phyloP scores from a whole-genome alignment of 2,113 vertebrate genomes.

The Xenus cinereus region DNA sequence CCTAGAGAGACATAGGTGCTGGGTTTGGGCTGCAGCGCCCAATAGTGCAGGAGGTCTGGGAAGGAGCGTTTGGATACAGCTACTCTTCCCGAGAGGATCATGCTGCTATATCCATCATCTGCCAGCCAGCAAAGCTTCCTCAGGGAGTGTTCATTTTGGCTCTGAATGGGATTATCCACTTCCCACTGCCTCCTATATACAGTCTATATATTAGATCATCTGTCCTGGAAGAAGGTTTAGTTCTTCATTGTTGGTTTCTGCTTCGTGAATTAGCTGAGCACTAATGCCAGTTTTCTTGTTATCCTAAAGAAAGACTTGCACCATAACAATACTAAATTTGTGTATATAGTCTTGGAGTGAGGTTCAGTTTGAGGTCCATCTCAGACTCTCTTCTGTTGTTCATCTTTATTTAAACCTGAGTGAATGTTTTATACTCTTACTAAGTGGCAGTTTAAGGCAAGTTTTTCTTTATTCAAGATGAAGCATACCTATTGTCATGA shows the following conservation, averaged over 20 bases:
- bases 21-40: background rate
- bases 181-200: background rate
- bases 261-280: background rate
- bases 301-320: background rate
- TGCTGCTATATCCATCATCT: background rate
- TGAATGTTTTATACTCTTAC: background rate
- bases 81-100: background rate
- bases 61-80: background rate
- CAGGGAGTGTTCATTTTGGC: background rate
- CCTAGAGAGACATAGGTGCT: background rate
- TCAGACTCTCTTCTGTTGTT: background rate
- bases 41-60: background rate
- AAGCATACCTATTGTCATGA: background rate
- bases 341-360: background rate
- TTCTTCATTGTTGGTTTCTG: background rate
- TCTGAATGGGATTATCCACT: background rate
- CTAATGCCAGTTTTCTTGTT: background rate
- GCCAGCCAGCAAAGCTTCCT: background rate
- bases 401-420: background rate
- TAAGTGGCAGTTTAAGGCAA: background rate
- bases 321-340: background rate
- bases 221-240: background rate
- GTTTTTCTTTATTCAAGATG: background rate
- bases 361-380: background rate
- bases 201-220: background rate